Conservation (phyloP, 2,113 vertebrate species). For the Enhydra lutris region DNA sequence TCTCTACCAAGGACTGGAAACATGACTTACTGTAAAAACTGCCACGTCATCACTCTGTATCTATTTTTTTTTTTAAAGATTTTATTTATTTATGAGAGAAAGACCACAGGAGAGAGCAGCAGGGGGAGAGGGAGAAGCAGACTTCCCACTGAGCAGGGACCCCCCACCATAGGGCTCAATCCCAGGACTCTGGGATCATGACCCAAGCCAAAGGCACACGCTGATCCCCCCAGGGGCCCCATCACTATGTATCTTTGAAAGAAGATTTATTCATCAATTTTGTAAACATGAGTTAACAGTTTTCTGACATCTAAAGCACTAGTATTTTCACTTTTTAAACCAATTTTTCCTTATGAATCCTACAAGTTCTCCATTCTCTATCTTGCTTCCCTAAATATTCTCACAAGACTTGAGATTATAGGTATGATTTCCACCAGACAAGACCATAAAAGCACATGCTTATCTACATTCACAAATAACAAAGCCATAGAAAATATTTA, state of each 20-base stretch:
- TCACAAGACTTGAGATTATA: not conserved
- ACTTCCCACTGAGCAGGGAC: not conserved
- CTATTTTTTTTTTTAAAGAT: not conserved
- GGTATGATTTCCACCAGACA: not conserved
- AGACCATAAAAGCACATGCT: not conserved
- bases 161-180: no score
- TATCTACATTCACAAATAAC: not conserved
- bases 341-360: not conserved
- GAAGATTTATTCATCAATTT: not conserved
- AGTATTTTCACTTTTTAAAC: not conserved
- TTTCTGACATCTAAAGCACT: not conserved
- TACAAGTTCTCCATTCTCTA: not conserved
- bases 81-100: not conserved
- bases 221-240: no score
- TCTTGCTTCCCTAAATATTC: rapidly evolving
- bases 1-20: not conserved
- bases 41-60: not conserved
- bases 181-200: no score
- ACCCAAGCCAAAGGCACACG: no score
- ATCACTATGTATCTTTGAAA: not conserved
- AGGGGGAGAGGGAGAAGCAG: not conserved
- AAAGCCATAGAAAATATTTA: not conserved
- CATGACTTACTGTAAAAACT: not conserved
- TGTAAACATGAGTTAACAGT: not conserved
- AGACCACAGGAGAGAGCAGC: not conserved